phyloP scores from a whole-genome alignment of 2,113 vertebrate genomes.

The Pristiophorus japonicus region DNA sequence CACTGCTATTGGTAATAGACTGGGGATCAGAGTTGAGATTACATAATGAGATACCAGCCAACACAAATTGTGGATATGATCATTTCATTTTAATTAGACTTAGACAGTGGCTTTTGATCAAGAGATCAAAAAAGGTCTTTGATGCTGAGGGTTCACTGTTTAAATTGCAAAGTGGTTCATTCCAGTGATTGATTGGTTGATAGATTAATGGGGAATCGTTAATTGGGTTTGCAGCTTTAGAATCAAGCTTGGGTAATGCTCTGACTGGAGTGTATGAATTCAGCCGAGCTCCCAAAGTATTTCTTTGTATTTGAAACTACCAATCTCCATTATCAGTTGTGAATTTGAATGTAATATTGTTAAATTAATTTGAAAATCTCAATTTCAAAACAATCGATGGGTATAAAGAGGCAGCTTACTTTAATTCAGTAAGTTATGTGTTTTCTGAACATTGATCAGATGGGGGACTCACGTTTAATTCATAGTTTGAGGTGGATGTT shows the following conservation, averaged over 20 bases:
- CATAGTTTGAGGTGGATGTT: background rate
- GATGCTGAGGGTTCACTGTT: background rate
- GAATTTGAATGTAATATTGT: background rate
- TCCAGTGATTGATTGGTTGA: background rate
- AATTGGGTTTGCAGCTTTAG: background rate
- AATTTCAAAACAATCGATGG: background rate
- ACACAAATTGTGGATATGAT: background rate
- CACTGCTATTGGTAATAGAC: background rate
- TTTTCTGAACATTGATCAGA: background rate
- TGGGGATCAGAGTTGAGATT: background rate
- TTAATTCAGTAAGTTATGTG: too few relatives aligned
- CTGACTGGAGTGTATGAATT: background rate
- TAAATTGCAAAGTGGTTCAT: background rate
- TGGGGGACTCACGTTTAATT: background rate
- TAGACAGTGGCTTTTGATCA: background rate
- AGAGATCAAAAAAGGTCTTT: background rate
- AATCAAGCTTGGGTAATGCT: background rate
- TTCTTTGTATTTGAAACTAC: background rate
- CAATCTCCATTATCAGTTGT: too few relatives aligned
- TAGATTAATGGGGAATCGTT: background rate
- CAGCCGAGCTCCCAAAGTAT: background rate
- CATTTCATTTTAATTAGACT: background rate
- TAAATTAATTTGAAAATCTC: background rate
- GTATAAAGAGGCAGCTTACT: background rate
- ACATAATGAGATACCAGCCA: background rate